Conservation (phyloP, 2,113 vertebrate genomes). For the Datnioides undecimradiatus region DNA sequence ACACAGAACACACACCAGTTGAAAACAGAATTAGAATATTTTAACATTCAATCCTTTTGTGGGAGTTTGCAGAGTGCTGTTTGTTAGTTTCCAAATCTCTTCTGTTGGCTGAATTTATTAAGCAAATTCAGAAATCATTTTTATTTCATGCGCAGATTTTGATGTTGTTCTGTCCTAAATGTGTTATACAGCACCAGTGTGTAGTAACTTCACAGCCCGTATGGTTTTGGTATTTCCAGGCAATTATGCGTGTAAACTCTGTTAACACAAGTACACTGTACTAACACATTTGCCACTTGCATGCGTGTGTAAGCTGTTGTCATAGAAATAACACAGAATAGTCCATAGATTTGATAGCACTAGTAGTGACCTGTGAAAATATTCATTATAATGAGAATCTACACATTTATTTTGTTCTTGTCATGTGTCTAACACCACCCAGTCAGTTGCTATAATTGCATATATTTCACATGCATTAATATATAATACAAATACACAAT, state of each 20-base stretch:
- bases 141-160: neutral
- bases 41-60: neutral
- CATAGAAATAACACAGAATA: neutral
- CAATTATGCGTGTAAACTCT: neutral
- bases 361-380: neutral
- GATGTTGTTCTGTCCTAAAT: neutral
- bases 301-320: neutral
- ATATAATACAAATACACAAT: neutral
- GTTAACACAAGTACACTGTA: neutral
- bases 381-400: neutral
- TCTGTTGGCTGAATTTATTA: neutral
- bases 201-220: constrained; percentile 1
- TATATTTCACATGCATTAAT: neutral
- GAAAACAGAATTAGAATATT: neutral
- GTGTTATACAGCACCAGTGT: neutral
- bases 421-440: neutral
- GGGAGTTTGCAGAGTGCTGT: neutral
- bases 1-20: neutral
- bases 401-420: neutral
- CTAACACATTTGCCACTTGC: neutral
- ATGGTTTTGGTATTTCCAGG: neutral
- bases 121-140: constrained; percentile 2
- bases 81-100: neutral
- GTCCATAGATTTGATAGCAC: neutral
- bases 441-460: neutral